Percentiles rank a stretch among this genome's conserved stretches.
Conservation (phyloP, 2,113 vertebrate genomes). For the Patagioenas fasciata region DNA sequence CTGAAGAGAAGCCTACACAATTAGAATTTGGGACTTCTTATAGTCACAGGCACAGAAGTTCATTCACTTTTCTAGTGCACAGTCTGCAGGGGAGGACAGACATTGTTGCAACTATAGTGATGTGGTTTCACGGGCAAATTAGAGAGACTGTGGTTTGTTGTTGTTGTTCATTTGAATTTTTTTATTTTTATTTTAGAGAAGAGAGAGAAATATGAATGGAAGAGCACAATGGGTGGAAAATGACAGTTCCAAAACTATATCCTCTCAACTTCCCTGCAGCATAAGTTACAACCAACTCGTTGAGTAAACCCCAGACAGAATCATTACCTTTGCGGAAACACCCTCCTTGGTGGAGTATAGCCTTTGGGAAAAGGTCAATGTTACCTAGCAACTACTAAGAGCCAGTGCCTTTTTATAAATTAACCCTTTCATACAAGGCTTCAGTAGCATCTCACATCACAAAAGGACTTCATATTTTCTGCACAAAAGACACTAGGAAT, state of each 20-base stretch:
- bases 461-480: background rate
- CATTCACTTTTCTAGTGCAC: background rate
- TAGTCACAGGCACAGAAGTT: background rate
- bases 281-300: background rate
- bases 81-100: background rate
- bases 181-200: background rate
- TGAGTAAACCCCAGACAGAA: background rate
- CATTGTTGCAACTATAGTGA: background rate
- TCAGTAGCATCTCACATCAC: background rate
- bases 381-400: conserved; percentile 62
- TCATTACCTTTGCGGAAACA: background rate
- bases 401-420: conserved; percentile 23
- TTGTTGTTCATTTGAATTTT: accelerated
- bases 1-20: background rate
- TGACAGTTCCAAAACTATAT: background rate
- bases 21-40: background rate
- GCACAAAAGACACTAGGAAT: background rate
- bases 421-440: conserved; percentile 29
- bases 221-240: background rate
- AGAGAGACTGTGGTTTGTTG: background rate
- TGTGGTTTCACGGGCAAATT: background rate
- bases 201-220: background rate
- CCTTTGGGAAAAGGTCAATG: conserved; percentile 56
- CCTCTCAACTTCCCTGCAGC: background rate
- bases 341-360: background rate